Percentiles rank a stretch among this genome's conserved stretches.
These are phyloP conservation scores for Darevskia nairensis DNA, from an alignment of 2,797 vertebrate species.

Conservation along the genomic window DNA sequence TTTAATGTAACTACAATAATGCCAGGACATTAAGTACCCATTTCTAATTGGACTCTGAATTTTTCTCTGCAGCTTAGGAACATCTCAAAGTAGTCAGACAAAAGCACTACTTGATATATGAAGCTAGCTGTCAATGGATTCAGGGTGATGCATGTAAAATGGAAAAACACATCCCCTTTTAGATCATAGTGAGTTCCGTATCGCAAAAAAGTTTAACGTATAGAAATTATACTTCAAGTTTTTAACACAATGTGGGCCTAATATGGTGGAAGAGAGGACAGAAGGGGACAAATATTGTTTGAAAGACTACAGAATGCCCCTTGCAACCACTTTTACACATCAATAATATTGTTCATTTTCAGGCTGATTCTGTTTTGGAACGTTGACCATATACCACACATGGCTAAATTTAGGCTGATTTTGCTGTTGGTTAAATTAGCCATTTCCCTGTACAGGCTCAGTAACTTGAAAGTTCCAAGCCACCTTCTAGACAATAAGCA, in stretches of 20 bases:
- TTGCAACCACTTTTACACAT: slow-evolving; percentile 20
- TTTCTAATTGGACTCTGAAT: not conserved
- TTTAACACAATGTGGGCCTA: not conserved
- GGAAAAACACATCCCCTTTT: too few species aligned
- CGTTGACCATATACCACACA: not conserved
- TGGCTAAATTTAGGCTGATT: slow-evolving; percentile 7
- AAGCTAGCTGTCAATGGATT: not conserved
- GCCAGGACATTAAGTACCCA: not conserved
- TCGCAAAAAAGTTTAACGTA: not conserved
- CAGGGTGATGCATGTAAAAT: not conserved
- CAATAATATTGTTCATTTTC: not conserved
- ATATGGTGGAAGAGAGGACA: not conserved
- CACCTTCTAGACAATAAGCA: slow-evolving; percentile 1
- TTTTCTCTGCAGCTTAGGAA: too few species aligned
- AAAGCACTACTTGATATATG: not conserved
- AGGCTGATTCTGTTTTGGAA: not conserved
- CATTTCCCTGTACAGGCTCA: slow-evolving; percentile 8
- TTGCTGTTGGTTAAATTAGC: not conserved
- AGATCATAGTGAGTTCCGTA: not conserved
- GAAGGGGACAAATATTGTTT: not conserved
- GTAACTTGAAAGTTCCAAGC: not conserved
- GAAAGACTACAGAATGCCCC: not conserved
- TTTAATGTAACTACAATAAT: not conserved
- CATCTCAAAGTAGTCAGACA: not conserved
- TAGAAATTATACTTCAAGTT: not conserved